These are phyloP conservation scores for Cathartes aura DNA, from an alignment of 2,113 vertebrate species.

Conservation along the genomic window DNA sequence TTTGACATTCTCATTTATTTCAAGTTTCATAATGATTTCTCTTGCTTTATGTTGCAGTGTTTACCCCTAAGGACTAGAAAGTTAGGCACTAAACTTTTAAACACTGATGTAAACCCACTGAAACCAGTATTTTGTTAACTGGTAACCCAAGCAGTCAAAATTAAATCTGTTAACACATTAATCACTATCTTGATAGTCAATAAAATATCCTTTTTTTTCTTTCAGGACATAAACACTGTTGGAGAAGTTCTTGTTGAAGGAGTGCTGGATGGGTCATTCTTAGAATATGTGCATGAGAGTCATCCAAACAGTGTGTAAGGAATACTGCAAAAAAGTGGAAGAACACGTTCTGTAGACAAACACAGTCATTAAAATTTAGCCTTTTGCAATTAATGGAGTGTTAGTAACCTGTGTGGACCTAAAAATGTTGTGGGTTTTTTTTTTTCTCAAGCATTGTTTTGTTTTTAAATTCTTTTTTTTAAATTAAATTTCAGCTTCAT, in stretches of 20 bases:
- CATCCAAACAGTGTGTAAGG: slow-evolving; percentile 44
- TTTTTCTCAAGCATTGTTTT: not conserved
- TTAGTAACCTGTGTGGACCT: not conserved
- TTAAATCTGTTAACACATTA: not conserved
- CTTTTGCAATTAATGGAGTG: not conserved
- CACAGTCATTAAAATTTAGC: not conserved
- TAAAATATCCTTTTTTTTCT: not conserved
- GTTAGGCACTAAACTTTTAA: not conserved
- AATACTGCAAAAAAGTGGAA: not conserved
- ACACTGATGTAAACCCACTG: not conserved
- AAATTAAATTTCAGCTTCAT: not conserved
- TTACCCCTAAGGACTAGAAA: not conserved
- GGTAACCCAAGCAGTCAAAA: not conserved
- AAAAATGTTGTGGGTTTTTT: not conserved
- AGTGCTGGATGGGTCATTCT: slow-evolving; percentile 65
- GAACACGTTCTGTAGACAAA: not conserved
- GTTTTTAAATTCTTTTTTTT: not conserved
- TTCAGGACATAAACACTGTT: slow-evolving; percentile 65
- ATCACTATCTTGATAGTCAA: not conserved
- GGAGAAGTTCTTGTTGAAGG: slow-evolving; percentile 67
- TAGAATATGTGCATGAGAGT: slow-evolving; percentile 63
- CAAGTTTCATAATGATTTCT: not conserved
- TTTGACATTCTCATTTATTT: not conserved
- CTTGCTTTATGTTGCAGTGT: not conserved
- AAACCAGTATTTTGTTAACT: not conserved